Percentiles rank a stretch among this genome's conserved stretches.
phyloP scores from a whole-genome alignment of 2,888 invertebrate genomes.

The Anoncus sp. region DNA sequence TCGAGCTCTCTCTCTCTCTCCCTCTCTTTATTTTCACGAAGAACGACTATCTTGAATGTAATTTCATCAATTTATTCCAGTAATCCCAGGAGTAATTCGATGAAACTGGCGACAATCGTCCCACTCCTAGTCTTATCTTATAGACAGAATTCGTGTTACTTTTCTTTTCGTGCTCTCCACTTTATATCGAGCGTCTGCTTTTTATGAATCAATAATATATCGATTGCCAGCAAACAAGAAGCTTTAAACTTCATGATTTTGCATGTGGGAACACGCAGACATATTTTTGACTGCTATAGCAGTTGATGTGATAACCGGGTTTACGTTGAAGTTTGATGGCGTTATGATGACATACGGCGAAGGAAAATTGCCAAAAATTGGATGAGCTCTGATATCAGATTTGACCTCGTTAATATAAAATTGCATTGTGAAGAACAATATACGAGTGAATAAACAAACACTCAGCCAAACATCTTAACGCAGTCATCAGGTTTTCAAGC shows the following conservation, averaged over 20 bases:
- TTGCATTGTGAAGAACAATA: too few relatives aligned
- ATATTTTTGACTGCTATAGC: too few relatives aligned
- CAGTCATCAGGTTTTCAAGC: too few relatives aligned
- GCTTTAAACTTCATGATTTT: background rate
- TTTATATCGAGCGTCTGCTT: background rate
- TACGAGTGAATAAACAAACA: too few relatives aligned
- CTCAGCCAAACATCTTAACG: too few relatives aligned
- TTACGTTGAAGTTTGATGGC: too few relatives aligned
- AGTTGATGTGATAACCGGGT: too few relatives aligned
- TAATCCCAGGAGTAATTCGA: slow-evolving; percentile 73
- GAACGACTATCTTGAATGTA: slow-evolving; percentile 62
- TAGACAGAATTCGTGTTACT: background rate
- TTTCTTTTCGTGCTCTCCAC: too few relatives aligned
- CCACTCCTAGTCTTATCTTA: background rate
- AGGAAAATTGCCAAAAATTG: too few relatives aligned
- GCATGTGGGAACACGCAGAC: too few relatives aligned
- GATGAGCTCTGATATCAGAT: background rate
- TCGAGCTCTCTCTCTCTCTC: background rate
- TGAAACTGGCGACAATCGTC: slow-evolving; percentile 8
- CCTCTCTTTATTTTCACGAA: too few relatives aligned
- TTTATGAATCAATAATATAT: background rate
- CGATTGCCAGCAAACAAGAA: background rate
- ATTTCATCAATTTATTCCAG: slow-evolving; percentile 79
- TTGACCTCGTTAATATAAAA: background rate
- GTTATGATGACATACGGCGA: too few relatives aligned